phyloP scores from a whole-genome alignment of 2,113 vertebrate genomes.

The Rhinogobius similis region DNA sequence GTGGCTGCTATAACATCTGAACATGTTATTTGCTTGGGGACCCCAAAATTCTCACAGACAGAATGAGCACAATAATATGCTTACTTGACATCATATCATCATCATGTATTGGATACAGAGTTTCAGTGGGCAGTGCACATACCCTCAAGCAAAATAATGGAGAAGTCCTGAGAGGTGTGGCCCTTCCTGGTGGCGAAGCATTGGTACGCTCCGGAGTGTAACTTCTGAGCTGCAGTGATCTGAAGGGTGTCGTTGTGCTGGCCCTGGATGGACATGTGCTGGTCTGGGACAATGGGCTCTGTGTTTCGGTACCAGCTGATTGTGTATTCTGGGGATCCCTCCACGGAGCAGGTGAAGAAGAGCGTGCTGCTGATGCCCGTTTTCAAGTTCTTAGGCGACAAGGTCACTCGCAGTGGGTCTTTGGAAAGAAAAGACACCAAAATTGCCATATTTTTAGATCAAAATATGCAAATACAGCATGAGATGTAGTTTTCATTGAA shows the following conservation, averaged over 20 bases:
- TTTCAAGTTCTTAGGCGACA: conserved; percentile 98
- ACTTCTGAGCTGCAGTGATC: conserved; percentile 94
- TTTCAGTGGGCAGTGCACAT: conserved; percentile 51
- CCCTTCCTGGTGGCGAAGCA: conserved; percentile 94
- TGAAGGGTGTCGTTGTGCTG: conserved; percentile 96
- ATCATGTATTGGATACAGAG: neutral
- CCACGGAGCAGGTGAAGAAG: conserved; percentile 93
- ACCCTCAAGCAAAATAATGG: conserved; percentile 95
- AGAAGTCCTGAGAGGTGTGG: conserved; percentile 96
- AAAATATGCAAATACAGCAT: neutral
- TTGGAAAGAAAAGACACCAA: conserved; percentile 10
- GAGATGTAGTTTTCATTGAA: too few species aligned
- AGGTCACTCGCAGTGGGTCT: conserved; percentile 93
- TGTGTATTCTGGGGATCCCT: conserved; percentile 90
- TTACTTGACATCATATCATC: neutral
- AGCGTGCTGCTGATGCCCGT: conserved; percentile 97
- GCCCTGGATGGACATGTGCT: conserved; percentile 97
- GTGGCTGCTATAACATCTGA: neutral
- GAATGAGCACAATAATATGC: neutral
- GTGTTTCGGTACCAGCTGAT: conserved; percentile 98
- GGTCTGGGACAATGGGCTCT: conserved; percentile 84
- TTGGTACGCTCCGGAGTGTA: conserved; percentile 96
- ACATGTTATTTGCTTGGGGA: neutral
- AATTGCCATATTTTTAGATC: neutral
- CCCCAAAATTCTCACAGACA: too few species aligned